phyloP scores from a whole-genome alignment of 2,797 vertebrate genomes.

The Acanthopagrus latus region DNA sequence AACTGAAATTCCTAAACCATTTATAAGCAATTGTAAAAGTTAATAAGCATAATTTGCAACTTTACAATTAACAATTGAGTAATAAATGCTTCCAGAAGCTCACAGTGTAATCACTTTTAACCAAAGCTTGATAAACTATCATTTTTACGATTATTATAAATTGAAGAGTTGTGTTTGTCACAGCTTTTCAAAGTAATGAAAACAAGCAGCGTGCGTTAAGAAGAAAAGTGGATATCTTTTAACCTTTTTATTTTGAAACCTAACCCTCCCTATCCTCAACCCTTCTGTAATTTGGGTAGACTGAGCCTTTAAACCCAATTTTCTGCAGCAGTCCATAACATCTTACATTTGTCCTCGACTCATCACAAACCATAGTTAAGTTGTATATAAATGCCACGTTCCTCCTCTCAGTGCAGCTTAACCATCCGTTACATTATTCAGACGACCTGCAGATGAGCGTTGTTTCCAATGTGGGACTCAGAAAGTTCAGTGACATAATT shows the following conservation, averaged over 20 bases:
- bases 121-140: too few species aligned
- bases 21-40: too few species aligned
- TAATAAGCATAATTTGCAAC: too few species aligned
- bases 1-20: too few species aligned
- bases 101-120: too few species aligned
- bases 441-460: background rate
- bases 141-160: too few species aligned
- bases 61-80: too few species aligned
- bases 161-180: background rate
- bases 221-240: background rate
- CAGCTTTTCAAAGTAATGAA: constrained; percentile 1
- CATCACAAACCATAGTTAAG: background rate
- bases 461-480: constrained; percentile 1
- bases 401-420: background rate
- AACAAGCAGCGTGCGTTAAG: background rate
- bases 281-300: background rate
- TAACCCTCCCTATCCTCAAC: background rate
- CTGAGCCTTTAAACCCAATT: too few species aligned
- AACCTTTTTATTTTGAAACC: background rate
- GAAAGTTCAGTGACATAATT: background rate
- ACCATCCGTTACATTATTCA: background rate
- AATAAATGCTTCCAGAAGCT: too few species aligned
- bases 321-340: background rate
- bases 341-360: too few species aligned
- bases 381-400: background rate